These are phyloP conservation scores for Apolygus lucorum DNA, from an alignment of 1,140 invertebrate species.

Conservation along the genomic window DNA sequence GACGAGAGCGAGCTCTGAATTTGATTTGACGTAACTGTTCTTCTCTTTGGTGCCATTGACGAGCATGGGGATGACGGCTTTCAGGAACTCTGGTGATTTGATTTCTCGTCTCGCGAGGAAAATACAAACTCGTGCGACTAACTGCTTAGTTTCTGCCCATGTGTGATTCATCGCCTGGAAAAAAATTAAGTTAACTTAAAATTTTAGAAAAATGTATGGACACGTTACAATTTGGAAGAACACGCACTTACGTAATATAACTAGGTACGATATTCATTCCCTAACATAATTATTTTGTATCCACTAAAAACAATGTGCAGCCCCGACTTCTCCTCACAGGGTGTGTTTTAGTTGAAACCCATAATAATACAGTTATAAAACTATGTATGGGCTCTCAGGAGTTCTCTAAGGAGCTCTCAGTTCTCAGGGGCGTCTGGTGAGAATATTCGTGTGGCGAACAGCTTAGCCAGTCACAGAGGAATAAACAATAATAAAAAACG, in stretches of 20 bases:
- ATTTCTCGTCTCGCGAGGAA: conserved; percentile 57
- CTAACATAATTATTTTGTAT: no score
- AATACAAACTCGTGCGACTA: conserved; percentile 71
- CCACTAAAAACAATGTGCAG: no score
- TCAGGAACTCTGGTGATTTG: conserved; percentile 63
- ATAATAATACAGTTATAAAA: no score
- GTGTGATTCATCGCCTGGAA: conserved; percentile 82
- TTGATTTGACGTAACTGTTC: conserved; percentile 86
- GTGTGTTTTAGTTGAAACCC: no score
- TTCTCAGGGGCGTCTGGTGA: no score
- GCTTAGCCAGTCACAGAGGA: no score
- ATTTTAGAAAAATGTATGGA: background rate
- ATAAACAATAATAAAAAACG: no score
- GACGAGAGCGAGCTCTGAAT: conserved; percentile 85
- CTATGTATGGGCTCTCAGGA: no score
- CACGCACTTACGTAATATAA: background rate
- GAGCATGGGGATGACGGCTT: conserved; percentile 72
- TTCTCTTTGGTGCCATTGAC: conserved; percentile 98
- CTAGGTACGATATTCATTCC: no score
- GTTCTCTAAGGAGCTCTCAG: no score
- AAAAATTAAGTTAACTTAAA: conserved; percentile 3
- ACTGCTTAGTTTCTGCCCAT: conserved; percentile 89
- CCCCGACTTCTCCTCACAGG: no score
- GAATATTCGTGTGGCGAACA: no score
- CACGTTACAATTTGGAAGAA: background rate